Base-by-base conservation (phyloP, 1,140 invertebrate species). In the Tachypleus tridentatus region DNA sequence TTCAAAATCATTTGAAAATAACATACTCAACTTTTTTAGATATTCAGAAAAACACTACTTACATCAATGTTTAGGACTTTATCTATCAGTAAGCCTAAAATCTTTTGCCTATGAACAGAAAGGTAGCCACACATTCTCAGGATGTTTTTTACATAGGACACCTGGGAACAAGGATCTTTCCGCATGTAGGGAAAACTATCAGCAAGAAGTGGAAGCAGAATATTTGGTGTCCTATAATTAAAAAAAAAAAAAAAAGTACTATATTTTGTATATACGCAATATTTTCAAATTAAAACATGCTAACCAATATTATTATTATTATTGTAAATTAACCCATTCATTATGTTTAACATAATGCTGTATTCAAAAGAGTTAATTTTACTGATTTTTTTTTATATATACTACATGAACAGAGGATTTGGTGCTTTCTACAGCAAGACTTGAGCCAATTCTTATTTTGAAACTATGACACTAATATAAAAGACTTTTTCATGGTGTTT, bases 61-160 rank as follows among this genome's bases (percentile, higher is more conserved):
- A 86, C 83, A 78, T 90, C 87, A 67, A 89, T 76, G 62, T 81
- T 74, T 50, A 86, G 75, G 70, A 90, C 74, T 83, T 83, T 86
- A 63, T 84, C 81, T 71, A 87, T 80, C 63, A 88, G 80, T 66
- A 88, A 75, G 67, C 80, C 77, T 9, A 89, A 72, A 59, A 89
- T 80, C 29, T 83, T 77, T 61, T 77, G 75, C 64, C 81, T 76
- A 57, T 84, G 75, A 11, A 77, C 74, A 51, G 85, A 83, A 62
- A 84, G 80, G 73, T 88, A 88, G 48, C 82, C 75, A 9, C 82
- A 72, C 52, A 88, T 77, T 74, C 80, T 76, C 6, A 89, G 73
- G 47, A 88, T 69, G 76, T 86, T 85, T 64, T 82, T 78, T 3
- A 87, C 67, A 75, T 85, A 89, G 66, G 80, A 79, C 70, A 83